These are phyloP conservation scores for Calameuta pallipes DNA, from an alignment of 2,888 invertebrate genomes.

Conservation along the genomic window DNA sequence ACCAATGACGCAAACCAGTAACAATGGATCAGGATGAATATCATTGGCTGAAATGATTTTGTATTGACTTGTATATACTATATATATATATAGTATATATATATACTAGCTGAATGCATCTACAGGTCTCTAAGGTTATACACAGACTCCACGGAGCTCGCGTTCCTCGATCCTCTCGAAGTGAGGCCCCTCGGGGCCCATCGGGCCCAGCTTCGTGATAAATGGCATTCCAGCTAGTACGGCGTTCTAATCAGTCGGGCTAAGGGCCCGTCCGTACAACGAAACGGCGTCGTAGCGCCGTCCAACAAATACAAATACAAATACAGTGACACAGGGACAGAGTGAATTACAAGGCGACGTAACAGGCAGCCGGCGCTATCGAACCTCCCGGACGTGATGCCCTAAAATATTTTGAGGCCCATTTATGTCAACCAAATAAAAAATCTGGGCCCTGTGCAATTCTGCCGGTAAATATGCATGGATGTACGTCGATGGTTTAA, in stretches of 20 bases:
- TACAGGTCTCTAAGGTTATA: background rate
- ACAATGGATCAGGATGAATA: background rate
- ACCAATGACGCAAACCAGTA: background rate
- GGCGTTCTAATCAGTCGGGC: conserved; percentile 39
- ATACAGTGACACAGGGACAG: conserved; percentile 4
- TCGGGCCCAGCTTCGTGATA: conserved; percentile 30
- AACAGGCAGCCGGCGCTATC: conserved; percentile 15
- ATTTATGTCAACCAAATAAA: background rate
- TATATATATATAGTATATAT: background rate
- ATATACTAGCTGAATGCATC: no score
- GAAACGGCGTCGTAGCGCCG: conserved; percentile 24
- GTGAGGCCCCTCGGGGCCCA: background rate
- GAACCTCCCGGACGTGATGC: conserved; percentile 17
- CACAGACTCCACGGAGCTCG: background rate
- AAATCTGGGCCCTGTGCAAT: background rate
- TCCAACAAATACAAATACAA: conserved; percentile 3
- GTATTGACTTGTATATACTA: background rate
- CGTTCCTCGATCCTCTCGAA: background rate
- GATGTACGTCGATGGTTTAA: background rate
- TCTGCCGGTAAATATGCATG: background rate
- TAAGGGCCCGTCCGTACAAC: conserved; percentile 21
- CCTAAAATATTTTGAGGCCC: conserved; percentile 16
- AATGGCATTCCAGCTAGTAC: conserved; percentile 39
- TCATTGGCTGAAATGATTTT: background rate
- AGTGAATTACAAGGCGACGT: conserved; percentile 20